Percentiles rank a stretch among this genome's conserved stretches.
Conservation (phyloP, 2,113 vertebrate genomes). For the Xiphophorus couchianus region DNA sequence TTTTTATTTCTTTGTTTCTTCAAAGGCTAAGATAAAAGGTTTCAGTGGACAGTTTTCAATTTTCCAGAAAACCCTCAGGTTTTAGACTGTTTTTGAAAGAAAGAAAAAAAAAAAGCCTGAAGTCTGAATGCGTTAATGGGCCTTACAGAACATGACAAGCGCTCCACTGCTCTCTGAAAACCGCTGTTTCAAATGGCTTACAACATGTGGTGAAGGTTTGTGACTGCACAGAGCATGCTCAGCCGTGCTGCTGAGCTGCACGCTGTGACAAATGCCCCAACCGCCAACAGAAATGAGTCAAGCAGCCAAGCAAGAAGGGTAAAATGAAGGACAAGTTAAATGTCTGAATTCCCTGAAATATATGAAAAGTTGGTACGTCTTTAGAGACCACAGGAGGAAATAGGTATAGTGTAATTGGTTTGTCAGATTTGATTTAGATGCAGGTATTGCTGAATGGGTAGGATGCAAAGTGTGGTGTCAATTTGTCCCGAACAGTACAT, state of each 20-base stretch:
- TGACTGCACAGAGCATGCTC: neutral
- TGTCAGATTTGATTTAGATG: neutral
- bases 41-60: neutral
- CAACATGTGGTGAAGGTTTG: slow-evolving; percentile 1
- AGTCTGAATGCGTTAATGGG: neutral
- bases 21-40: neutral
- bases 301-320: neutral
- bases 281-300: slow-evolving; percentile 5
- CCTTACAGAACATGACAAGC: neutral
- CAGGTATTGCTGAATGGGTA: neutral
- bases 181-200: neutral
- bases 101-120: neutral
- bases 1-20: neutral
- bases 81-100: neutral
- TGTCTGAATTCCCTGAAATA: neutral
- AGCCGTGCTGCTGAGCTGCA: neutral
- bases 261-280: neutral
- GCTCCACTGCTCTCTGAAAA: neutral
- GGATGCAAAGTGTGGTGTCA: neutral
- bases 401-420: neutral
- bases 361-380: neutral
- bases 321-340: slow-evolving; percentile 5
- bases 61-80: neutral
- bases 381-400: neutral
- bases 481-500: neutral